These are phyloP conservation scores for Fragum whitleyi DNA, from an alignment of 2,888 invertebrate species.

Conservation along the genomic window DNA sequence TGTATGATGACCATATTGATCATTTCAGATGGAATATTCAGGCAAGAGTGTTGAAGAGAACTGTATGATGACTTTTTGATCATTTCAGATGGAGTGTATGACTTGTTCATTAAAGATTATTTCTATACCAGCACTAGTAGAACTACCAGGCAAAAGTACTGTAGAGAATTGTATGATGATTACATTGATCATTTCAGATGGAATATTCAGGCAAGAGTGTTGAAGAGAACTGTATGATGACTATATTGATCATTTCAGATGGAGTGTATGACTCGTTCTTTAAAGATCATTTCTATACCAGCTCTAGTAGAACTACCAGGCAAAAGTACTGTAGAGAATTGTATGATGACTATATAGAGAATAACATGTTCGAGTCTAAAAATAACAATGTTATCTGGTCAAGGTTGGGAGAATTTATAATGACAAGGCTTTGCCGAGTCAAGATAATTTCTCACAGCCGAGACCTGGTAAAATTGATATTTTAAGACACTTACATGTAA, in stretches of 20 bases:
- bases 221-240: no score
- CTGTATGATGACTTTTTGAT: constrained; percentile 89
- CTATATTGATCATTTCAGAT: no score
- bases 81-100: constrained; percentile 88
- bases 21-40: constrained; percentile 94
- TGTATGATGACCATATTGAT: constrained; percentile 94
- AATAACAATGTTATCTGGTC: no score
- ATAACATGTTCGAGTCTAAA: no score
- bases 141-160: constrained; percentile 95
- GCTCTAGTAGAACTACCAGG: constrained; percentile 94
- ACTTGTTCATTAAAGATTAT: constrained; percentile 90
- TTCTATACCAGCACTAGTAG: constrained; percentile 90
- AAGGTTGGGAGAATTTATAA: no score
- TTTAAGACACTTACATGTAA: no score
- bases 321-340: constrained; percentile 94
- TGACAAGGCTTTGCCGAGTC: no score
- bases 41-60: constrained; percentile 96
- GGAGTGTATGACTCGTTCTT: constrained; percentile 90
- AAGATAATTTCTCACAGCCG: no score
- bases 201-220: no score
- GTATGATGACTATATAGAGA: constrained; percentile 92
- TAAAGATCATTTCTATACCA: constrained; percentile 89
- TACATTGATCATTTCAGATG: constrained; percentile 91
- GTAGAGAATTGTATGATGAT: constrained; percentile 95
- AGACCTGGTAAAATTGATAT: no score